Evolutionary conservation across 2,797 vertebrate genomes (phyloP).

Genomic region (Halcyon leucocephala): DNA sequence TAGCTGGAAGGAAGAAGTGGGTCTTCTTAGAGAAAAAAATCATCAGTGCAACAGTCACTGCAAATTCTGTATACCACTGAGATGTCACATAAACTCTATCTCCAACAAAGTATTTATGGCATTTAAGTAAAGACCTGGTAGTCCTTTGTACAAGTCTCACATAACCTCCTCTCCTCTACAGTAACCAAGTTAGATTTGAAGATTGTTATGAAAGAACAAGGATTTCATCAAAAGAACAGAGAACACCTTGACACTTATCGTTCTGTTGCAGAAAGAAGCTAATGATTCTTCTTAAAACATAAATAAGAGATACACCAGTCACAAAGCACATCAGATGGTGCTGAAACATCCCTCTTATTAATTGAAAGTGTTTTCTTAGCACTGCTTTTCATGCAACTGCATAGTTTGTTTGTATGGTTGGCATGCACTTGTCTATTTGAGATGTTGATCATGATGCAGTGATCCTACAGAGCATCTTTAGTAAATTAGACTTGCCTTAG

Average conservation of each 20-base stretch:
- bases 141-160: background rate
- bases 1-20: background rate
- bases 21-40: background rate
- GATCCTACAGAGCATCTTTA: background rate
- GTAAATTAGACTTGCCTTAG: background rate
- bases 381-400: background rate
- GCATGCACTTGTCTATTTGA: background rate
- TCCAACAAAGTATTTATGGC: background rate
- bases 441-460: background rate
- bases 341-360: background rate
- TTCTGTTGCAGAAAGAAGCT: background rate
- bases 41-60: background rate
- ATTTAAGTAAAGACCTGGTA: background rate
- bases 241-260: background rate
- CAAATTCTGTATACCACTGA: background rate
- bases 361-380: background rate
- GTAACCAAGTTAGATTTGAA: background rate
- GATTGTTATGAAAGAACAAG: background rate
- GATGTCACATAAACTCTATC: background rate
- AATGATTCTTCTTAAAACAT: background rate
- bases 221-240: background rate
- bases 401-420: background rate
- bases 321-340: background rate
- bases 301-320: background rate
- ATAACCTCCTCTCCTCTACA: background rate